Evolutionary conservation across 2,888 invertebrate species (phyloP).

Genomic region (Chymomyza procnemis): DNA sequence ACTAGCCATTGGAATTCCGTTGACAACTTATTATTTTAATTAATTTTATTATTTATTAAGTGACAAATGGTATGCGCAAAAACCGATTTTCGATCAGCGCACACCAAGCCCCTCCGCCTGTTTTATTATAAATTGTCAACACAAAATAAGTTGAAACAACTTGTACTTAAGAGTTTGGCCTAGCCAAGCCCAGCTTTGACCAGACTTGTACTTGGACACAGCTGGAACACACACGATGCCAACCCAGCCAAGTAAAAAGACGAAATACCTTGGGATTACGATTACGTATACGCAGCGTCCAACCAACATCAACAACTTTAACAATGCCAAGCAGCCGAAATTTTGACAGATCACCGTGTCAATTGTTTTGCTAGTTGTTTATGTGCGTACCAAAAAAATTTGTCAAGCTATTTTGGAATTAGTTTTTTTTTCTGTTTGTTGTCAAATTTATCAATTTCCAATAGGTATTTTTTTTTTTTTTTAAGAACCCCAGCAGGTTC

Average conservation of each 20-base stretch:
- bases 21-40: too few species aligned
- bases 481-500: not conserved
- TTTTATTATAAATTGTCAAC: too few species aligned
- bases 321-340: slow-evolving; percentile 48
- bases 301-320: not conserved
- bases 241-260: not conserved
- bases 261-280: not conserved
- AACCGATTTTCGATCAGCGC: not conserved
- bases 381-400: not conserved
- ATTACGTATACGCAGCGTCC: slow-evolving; percentile 35
- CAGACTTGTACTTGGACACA: not conserved
- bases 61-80: not conserved
- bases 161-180: not conserved
- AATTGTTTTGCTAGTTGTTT: slow-evolving; percentile 37
- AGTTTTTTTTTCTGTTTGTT: not conserved
- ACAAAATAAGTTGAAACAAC: not conserved
- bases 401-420: not conserved
- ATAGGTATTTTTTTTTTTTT: not conserved
- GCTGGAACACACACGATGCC: not conserved
- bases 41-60: not conserved
- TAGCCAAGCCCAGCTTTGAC: not conserved
- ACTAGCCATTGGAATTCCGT: too few species aligned
- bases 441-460: not conserved
- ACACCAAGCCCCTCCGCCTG: too few species aligned
- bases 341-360: slow-evolving; percentile 64